Evolutionary conservation across 1,140 invertebrate species (phyloP), one percentile per base, ranked within the genome.

Genomic region (Watersipora subatra): DNA sequence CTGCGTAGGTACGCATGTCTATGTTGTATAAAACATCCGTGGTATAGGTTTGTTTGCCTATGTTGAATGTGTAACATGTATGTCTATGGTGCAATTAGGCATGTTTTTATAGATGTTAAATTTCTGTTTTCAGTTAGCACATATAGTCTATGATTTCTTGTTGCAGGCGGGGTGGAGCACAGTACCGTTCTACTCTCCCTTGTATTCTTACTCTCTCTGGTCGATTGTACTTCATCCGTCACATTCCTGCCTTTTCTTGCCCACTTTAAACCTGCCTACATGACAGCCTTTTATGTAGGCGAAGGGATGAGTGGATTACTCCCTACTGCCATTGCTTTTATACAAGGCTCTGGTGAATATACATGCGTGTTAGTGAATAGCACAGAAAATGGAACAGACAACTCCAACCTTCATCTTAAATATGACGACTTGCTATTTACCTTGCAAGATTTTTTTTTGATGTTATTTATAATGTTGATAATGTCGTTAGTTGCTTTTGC

Each of bases 161-260:
- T 24, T 74, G 84, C 7, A 27, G 28, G 7, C 27, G 75, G 1
- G 69, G 69, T 58, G 34, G 73, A 46, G 20, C 87, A 87, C 68
- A 93, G 90, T 17, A 81, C 88, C 0, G 83, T 86, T 0, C 83
- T 95, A 1, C 83, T 94, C 1, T 73, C 84, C 19, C 72, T 95
- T 0, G 87, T 89, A 58, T 91, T 93, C 73, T 85, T 87, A 64
- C 84, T 91, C 30, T 87, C 91, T 0, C 75, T 92, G 0, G 91
- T 94, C 19, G 92, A 92, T 65, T 93, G 92, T 75, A 94, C 91
- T 0, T 93, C 91, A 68, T 93, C 92, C 0, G 92, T 96, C 25
- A 81, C 85, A 0, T 97, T 93, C 74, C 87, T 93, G 72, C 92
- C 92, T 0, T 95, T 89, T 75, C 89, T 96, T 87, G 85, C 89